Evolutionary conservation across 2,797 vertebrate genomes (phyloP), one percentile per base, ranked within the genome.

Genomic region (Sebastes goodei): DNA sequence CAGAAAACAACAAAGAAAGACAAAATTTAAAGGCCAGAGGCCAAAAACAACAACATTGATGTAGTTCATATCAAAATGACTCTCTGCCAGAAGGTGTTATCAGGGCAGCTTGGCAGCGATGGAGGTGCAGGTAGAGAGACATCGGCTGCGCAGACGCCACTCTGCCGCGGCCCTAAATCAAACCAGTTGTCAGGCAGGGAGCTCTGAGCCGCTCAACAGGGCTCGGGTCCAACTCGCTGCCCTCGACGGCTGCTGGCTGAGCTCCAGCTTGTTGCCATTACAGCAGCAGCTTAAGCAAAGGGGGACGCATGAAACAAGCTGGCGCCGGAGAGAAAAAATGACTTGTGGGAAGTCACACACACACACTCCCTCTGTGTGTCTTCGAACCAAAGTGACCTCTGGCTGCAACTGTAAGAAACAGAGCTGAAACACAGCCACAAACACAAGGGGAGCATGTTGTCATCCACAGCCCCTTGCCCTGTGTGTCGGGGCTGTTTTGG

Each of bases 251-350:
- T 46, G 59, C 59, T 82, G 90, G 88, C 67, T 3, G 46, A 11
- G 53, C 30, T 71, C 80, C 90, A 77, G 75, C 33, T 59, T 46
- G 71, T 32, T 63, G 55, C 8, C 56, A 46, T 64, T 46, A 60
- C 21, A 61, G 75, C 52, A 52, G 70, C 71, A 82, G 74, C 69
- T 60, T 21, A 52, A 81, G 65, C 63, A 67, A 82, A 74, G 30
- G 6, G 76, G 70, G 57, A 0, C 2, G 9, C 20, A 21, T 46
- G 17, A 73, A 86, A 84, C 33, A 60, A 74, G 68, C 71, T 49
- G 77, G 65, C 21, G 7, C 46, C 33, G 14, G n/a, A 77, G 10
- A 82, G 49, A 69, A 30, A 38, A 38, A 42, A 71, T 63, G 15
- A 68, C 8, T 75, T 7, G 14, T 55, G 38, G 38, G 14, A 74